phyloP scores from a whole-genome alignment of 2,113 vertebrate genomes.

The Gymnobelideus leadbeateri region DNA sequence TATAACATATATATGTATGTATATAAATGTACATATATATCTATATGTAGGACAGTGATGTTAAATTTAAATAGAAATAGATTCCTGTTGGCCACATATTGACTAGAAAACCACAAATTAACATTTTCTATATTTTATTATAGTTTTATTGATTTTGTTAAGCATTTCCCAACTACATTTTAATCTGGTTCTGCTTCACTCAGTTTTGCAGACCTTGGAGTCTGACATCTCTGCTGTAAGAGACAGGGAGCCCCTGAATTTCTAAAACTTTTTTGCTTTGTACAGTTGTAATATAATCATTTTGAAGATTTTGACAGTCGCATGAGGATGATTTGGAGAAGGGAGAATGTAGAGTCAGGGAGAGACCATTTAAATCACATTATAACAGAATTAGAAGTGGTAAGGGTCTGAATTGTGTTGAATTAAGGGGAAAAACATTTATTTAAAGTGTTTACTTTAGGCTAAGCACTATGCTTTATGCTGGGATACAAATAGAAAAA shows the following conservation, averaged over 20 bases:
- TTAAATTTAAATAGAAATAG: not conserved
- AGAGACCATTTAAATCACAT: not conserved
- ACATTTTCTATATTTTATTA: not conserved
- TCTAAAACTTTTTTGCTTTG: not conserved
- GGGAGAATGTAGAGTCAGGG: not conserved
- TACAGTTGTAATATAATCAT: not conserved
- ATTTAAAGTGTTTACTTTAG: not conserved
- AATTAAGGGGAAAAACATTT: not conserved
- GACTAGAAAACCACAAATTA: not conserved
- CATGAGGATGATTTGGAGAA: not conserved
- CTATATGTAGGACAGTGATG: not conserved
- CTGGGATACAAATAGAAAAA: not conserved
- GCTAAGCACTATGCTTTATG: not conserved
- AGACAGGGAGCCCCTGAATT: not conserved
- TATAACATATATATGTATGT: too few species aligned
- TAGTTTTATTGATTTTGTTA: not conserved
- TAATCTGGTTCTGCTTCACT: not conserved
- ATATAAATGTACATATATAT: too few species aligned
- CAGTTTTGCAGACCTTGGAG: not conserved
- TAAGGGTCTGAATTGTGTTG: not conserved
- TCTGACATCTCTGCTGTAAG: not conserved
- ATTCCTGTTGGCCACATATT: not conserved
- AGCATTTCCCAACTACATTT: not conserved
- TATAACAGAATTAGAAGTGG: conserved; percentile 4
- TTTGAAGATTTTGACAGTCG: not conserved